Base-by-base conservation (phyloP, 2,888 invertebrate genomes). In the Eupithecia dodoneata region DNA sequence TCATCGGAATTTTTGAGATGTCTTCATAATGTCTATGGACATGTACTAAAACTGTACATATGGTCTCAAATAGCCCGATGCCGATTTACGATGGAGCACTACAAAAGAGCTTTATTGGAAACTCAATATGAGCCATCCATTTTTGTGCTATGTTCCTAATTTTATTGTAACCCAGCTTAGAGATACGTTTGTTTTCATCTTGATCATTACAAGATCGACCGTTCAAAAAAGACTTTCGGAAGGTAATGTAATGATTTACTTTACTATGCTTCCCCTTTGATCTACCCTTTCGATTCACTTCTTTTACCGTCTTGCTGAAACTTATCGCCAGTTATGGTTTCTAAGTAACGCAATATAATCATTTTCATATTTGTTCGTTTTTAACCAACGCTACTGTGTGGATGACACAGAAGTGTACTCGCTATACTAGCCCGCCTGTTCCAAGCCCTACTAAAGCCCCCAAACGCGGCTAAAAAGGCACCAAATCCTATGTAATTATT, bases 401-500 rank as follows among this genome's bases (percentile, higher is more conserved):
- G 63, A 63, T 63, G 12, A 30, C 30, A 10, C 63, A 10, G 18
- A 63, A 63, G 18, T 63, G 12, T 30, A 12, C 10, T 63, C 18
- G 63, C 18, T 63, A 18, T 12, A 63, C 12, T 30, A 30, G 10
- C 4, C 63, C 63, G 63, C 7, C 63, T 18, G 30, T 63, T 30
- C 30, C 63, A 63, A 63, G 63, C 63, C 12, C 30, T 30, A 12
- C 63, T 30, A 30, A 63, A 63, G 10, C 63, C 2, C 63, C 63
- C 63, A 30, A 30, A 3, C 30, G 63, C 12, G 63, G 63, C 63
- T 30, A 63, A 63, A 63, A 69, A 69, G 66, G 63, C 75, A 63
- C 65, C 45, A 79, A 74, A 74, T 75, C 47, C 49, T 49, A 41
- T 71, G 66, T 74, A 79, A 79, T 76, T 79, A 73, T 76, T 72